Evolutionary conservation across 1,140 invertebrate genomes (phyloP), one percentile per base, ranked within the genome.

Genomic region (Proctacanthus coquilletti): DNA sequence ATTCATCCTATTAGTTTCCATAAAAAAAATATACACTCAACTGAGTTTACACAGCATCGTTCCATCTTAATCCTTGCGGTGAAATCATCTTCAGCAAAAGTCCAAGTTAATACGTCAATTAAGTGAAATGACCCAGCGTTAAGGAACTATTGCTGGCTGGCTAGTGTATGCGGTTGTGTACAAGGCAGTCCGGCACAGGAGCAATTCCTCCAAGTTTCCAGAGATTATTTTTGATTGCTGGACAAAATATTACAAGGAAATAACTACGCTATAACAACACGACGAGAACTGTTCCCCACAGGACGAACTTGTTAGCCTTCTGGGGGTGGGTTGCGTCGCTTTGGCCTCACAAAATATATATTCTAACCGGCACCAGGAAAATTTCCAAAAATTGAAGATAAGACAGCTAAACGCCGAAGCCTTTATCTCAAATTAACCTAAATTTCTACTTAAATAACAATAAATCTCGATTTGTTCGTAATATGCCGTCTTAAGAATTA

Each of bases 141-240:
- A 27, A 27, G 23, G 13, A 27, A 27, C 13, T 27, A 27, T 27
- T 27, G 13, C 13, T 8, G 23, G 23, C 23, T 9, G 13, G 23
- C 13, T 27, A 27, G 13, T 27, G 23, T 27, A 9, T 13, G 23
- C 23, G 23, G 8, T 27, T 27, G 23, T 27, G 13, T 27, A 8
- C 8, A 27, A 27, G 23, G 8, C 23, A 13, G 23, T 13, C 13
- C 13, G 13, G 8, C 23, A 27, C 23, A 27, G 13, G 8, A 27
- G 23, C 23, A 9, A 9, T 13, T 8, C 8, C 8, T 13, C 8
- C 8, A 27, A 8, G 8, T 27, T 13, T 27, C 23, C 23, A 27
- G 23, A 27, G 23, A 27, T 27, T 27, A 27, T 27, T 27, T 27
- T 27, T 27, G 23, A 27, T 27, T 27, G 23, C 23, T 27, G 23